phyloP scores from a whole-genome alignment of 2,113 vertebrate genomes.

The Himantopus leucocephalus region DNA sequence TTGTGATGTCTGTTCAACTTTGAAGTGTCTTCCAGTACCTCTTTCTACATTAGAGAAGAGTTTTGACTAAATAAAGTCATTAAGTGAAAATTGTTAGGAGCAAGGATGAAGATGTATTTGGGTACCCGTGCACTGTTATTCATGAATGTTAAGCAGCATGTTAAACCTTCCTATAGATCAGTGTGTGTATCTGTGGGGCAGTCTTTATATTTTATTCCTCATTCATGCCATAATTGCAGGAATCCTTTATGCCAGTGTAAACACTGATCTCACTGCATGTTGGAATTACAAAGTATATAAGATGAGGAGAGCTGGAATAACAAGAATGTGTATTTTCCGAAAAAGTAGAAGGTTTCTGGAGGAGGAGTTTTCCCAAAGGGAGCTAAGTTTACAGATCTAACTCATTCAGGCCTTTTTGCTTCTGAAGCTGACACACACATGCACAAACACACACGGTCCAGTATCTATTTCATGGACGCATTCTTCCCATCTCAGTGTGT shows the following conservation, averaged over 20 bases:
- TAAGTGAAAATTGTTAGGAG: background rate
- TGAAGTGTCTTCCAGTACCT: background rate
- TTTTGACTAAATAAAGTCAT: background rate
- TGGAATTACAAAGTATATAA: background rate
- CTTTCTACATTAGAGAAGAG: background rate
- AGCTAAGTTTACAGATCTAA: constrained; percentile 21
- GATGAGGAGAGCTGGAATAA: constrained; percentile 2
- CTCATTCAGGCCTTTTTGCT: background rate
- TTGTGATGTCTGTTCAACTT: background rate
- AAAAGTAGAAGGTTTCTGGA: constrained; percentile 28
- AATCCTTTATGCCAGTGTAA: constrained; percentile 22
- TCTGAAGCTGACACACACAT: constrained; percentile 8
- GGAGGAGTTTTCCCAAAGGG: constrained; percentile 27
- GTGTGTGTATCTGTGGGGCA: background rate
- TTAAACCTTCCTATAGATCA: background rate
- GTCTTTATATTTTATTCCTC: background rate
- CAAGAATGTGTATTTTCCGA: background rate
- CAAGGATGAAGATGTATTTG: background rate
- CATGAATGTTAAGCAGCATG: background rate
- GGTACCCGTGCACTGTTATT: background rate
- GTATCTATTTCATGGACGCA: constrained; percentile 59
- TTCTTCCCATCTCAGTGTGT: constrained; percentile 50
- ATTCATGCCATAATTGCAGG: background rate
- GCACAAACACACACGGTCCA: constrained; percentile 7
- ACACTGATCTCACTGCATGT: background rate